phyloP scores from a whole-genome alignment of 1,140 invertebrate genomes.

The Battus philenor region DNA sequence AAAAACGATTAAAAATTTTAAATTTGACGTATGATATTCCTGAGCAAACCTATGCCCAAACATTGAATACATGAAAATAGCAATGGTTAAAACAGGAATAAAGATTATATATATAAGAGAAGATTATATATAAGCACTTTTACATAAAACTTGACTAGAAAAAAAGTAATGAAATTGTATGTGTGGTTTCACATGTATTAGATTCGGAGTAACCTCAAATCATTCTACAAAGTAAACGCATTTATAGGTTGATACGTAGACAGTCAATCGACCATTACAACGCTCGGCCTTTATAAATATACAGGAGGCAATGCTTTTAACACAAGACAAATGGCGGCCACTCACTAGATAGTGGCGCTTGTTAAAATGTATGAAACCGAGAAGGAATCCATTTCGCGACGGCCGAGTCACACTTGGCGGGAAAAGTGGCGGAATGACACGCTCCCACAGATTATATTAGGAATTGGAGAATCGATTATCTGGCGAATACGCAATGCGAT shows the following conservation, averaged over 20 bases:
- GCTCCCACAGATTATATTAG: conserved; percentile 10
- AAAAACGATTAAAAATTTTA: no score
- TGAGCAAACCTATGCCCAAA: no score
- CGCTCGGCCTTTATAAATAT: conserved; percentile 63
- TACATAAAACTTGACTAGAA: no score
- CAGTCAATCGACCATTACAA: conserved; percentile 18
- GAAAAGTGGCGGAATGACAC: conserved; percentile 11
- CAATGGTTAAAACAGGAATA: no score
- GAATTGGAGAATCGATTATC: no score
- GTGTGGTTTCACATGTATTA: neutral
- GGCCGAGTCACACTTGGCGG: conserved; percentile 7
- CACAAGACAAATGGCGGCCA: conserved; percentile 52
- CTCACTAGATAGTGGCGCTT: conserved; percentile 27
- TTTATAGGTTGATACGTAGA: neutral
- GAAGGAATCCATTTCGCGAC: conserved; percentile 16
- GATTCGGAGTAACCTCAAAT: conserved; percentile 1
- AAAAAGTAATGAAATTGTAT: no score
- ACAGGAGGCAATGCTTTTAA: conserved; percentile 71
- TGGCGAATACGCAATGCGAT: no score
- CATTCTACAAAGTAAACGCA: conserved; percentile 1
- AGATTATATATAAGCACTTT: no score
- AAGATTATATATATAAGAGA: no score
- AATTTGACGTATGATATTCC: no score
- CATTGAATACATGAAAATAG: no score
- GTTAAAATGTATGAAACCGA: conserved; percentile 62